Percentiles rank a stretch among this genome's conserved stretches.
phyloP scores from a whole-genome alignment of 2,888 invertebrate species.

The Minunthozetes semirufus region DNA sequence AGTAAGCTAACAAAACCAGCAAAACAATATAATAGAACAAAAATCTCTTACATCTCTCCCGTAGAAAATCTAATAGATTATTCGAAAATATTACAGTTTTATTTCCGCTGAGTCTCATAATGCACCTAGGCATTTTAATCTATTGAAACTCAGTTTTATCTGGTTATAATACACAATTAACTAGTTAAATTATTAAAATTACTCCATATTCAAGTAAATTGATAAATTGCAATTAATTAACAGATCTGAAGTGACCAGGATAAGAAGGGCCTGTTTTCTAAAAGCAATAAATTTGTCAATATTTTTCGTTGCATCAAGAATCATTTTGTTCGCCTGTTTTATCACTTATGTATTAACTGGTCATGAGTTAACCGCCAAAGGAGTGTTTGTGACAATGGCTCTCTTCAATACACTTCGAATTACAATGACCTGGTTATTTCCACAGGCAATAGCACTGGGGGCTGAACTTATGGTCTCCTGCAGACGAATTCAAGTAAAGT shows the following conservation, averaged over 20 bases:
- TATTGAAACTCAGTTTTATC: too few species aligned
- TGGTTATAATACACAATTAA: too few species aligned
- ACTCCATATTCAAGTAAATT: too few species aligned
- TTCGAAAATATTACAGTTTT: too few species aligned
- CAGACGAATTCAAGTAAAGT: neutral
- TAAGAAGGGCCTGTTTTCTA: constrained; percentile 58
- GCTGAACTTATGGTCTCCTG: neutral
- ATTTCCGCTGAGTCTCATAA: too few species aligned
- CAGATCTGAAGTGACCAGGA: constrained; percentile 61
- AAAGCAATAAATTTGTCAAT: constrained; percentile 60
- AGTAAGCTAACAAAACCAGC: neutral
- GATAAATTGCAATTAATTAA: too few species aligned
- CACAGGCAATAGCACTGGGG: neutral
- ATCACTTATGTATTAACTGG: constrained; percentile 63
- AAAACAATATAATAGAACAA: too few species aligned
- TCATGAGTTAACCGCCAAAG: constrained; percentile 61
- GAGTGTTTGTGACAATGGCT: constrained; percentile 67
- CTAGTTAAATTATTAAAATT: too few species aligned
- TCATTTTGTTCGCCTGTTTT: constrained; percentile 72
- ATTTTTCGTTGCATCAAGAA: constrained; percentile 65
- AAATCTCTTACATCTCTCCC: too few species aligned
- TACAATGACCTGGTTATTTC: neutral
- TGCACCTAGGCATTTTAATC: too few species aligned
- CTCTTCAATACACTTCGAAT: neutral
- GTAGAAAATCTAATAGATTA: too few species aligned